phyloP scores from a whole-genome alignment of 1,140 invertebrate genomes.

The Eriosoma lanigerum region DNA sequence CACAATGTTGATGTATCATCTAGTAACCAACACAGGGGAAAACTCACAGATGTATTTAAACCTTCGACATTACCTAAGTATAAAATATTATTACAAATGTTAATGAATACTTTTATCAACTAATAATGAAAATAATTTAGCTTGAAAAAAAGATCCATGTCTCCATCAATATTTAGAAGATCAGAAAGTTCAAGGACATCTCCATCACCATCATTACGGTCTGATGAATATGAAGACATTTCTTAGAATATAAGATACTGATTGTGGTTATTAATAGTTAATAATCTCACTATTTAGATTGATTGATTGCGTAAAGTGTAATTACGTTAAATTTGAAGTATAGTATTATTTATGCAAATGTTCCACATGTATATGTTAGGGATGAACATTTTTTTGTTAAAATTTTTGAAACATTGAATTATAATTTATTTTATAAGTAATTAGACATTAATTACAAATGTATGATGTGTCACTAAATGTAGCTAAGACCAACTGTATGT shows the following conservation, averaged over 20 bases:
- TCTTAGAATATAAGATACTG: neutral
- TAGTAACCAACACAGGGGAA: conserved; percentile 19
- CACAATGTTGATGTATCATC: conserved; percentile 24
- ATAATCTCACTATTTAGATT: neutral
- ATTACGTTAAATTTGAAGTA: neutral
- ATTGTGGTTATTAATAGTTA: neutral
- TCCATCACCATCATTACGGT: conserved; percentile 31
- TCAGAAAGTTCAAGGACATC: conserved; percentile 37
- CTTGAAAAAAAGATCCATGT: conserved; percentile 44
- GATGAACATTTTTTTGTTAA: conserved; percentile 1
- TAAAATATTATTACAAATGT: neutral
- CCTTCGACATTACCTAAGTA: conserved; percentile 46
- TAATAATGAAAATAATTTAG: neutral
- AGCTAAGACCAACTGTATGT: conserved; percentile 19
- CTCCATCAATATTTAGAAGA: conserved; percentile 48
- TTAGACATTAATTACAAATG: conserved; percentile 3
- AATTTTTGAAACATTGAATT: neutral
- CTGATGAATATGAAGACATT: conserved; percentile 48
- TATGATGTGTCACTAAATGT: conserved; percentile 9
- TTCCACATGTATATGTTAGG: neutral
- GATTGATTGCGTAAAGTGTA: no score
- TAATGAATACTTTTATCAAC: neutral
- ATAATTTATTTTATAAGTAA: neutral
- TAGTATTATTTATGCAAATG: neutral
- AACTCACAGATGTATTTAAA: conserved; percentile 17